Evolutionary conservation across 1,140 invertebrate genomes (phyloP).

Genomic region (Radopholus similis): DNA sequence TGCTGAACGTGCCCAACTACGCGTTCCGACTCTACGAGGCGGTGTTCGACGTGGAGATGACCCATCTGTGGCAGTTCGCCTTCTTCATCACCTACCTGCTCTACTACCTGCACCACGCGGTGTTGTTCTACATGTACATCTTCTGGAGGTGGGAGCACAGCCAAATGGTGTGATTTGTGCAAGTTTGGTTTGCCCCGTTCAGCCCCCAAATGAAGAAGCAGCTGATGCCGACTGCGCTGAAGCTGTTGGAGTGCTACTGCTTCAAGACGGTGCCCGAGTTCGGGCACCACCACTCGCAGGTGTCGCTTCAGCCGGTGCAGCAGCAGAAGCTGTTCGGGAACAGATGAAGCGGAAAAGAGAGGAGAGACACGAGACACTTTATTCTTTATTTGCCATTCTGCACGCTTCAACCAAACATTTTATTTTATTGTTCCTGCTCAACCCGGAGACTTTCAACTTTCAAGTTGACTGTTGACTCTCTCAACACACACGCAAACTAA

Average conservation of each 20-base stretch:
- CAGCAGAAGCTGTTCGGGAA: not conserved
- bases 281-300: slow-evolving; percentile 43
- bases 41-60: slow-evolving; percentile 28
- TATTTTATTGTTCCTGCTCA: too few species aligned
- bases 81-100: slow-evolving; percentile 56
- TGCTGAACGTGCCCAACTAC: slow-evolving; percentile 58
- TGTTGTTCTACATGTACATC: slow-evolving; percentile 59
- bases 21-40: slow-evolving; percentile 49
- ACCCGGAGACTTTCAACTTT: too few species aligned
- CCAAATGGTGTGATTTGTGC: not conserved
- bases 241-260: slow-evolving; percentile 58
- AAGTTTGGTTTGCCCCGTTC: slow-evolving; percentile 29
- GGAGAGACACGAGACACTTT: too few species aligned
- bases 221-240: slow-evolving; percentile 55
- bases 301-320: not conserved
- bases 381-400: too few species aligned
- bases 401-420: too few species aligned
- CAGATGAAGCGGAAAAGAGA: too few species aligned
- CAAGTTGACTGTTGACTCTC: too few species aligned
- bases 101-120: slow-evolving; percentile 59
- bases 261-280: slow-evolving; percentile 59
- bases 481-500: too few species aligned
- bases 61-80: slow-evolving; percentile 43
- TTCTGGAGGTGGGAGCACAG: slow-evolving; percentile 45
- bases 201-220: slow-evolving; percentile 60